Evolutionary conservation across 1,140 invertebrate genomes (phyloP), one percentile per base, ranked within the genome.

Genomic region (Caenorhabditis elegans): DNA sequence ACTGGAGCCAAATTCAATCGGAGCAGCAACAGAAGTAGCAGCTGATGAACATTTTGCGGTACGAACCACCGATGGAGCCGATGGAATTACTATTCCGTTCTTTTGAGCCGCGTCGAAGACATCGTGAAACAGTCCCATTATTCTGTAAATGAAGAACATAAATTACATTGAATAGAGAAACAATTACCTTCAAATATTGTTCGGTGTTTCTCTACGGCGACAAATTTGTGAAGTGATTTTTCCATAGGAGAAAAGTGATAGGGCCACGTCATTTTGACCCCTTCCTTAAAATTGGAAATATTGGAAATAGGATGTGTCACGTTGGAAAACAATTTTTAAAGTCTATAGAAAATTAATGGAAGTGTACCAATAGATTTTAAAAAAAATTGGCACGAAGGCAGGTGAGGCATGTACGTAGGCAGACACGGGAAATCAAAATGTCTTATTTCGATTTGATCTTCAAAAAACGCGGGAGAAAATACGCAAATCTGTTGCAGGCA

Each of bases 1-100:
- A 15, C 36, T 15, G 11, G 83, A 55, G 19, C 83, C 83, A 28
- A 70, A 80, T 36, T 60, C 51, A 15, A 80, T 55, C 26, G 53
- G 49, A 79, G 39, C 78, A 39, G 19, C 60, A 10, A 22, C 34
- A 22, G 53, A 31, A 8, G n/a, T 11, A 3, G 17, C 6, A 43
- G 60, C n/a, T n/a, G n/a, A 39, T 3, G 60, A n/a, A 24, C 60
- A 70, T 10, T 70, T 39, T 31, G 60, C 60, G 5, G 60, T 70
- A 10, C 60, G 60, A 22, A 70, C 60, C 2, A 70, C n/a, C 1
- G 34, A 70, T 19, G 34, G 10, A 4, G 60, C 60, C 60, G 60
- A 70, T 22, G 60, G 60, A 43, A 70, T 70, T 19, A 22, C 10
- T 0, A 70, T 2, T 39, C 60, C 60, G 22, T 70, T 39, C 8